Base-by-base conservation (phyloP, 2,888 invertebrate species). In the Pharmacophagus antenor region DNA sequence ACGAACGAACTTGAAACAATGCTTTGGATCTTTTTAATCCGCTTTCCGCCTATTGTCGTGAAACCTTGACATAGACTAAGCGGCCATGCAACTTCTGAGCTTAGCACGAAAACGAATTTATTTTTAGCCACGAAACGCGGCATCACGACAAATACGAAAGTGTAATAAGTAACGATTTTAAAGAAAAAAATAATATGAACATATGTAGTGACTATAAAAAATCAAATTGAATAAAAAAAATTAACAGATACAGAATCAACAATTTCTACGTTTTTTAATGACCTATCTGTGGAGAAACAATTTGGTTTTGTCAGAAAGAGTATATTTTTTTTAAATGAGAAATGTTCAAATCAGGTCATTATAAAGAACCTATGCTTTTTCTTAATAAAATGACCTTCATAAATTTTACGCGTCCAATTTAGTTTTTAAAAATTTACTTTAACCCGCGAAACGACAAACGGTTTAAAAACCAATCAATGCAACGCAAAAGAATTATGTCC, bases 81-180 rank as follows among this genome's bases (percentile, higher is more conserved):
- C 15, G 4, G n/a, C n/a, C 37, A 37, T 37, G 37, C 15, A 37
- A 15, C 15, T 37, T 37, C 15, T n/a, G 37, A 37, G 37, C n/a
- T 15, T n/a, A n/a, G n/a, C 15, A 37, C 5, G 37, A 15, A 37
- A 37, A 5, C 15, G n/a, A 37, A 15, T n/a, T 31, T 37, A 37
- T 37, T 37, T 37, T 37, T 37, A 37, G 37, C 2, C 4, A 15
- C 15, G 5, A 12, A 7, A 3, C 7, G 10, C 31, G 10, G n/a
- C 0, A 37, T n/a, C 0, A 37, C 1, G 5, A n/a, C 3, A 2
- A 3, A 37, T 1, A n/a, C 2, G n/a, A n/a, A n/a, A n/a, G n/a
- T n/a, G n/a, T n/a, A n/a, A n/a, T n/a, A n/a, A n/a, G n/a, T n/a
- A n/a, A 37, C n/a, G 37, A 0, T 37, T n/a, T 37, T 1, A 8